phyloP scores from a whole-genome alignment of 2,113 vertebrate species.

The Psammodynastes pulverulentus region DNA sequence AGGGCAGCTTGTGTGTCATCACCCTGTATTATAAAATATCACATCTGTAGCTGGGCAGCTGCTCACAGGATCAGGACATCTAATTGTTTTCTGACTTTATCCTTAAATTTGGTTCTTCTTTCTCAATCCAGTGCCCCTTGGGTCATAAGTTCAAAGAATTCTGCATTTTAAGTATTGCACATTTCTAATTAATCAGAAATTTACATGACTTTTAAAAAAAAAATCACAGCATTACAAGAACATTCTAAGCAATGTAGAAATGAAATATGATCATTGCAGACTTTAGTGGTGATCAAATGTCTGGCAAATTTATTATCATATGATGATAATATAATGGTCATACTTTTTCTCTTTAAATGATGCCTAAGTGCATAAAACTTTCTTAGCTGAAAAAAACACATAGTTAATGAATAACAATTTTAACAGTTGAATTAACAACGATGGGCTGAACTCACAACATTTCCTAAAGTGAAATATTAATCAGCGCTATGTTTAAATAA shows the following conservation, averaged over 20 bases:
- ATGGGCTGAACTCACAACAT: conserved; percentile 3
- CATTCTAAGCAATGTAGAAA: not conserved
- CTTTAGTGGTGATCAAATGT: not conserved
- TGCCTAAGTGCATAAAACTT: not conserved
- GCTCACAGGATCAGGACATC: not conserved
- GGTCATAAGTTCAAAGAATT: not conserved
- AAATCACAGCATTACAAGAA: not conserved
- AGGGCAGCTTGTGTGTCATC: not conserved
- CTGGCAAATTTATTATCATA: not conserved
- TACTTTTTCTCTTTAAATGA: not conserved
- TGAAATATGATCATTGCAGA: not conserved
- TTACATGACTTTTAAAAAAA: not conserved
- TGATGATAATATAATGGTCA: not conserved
- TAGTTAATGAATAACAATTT: not conserved
- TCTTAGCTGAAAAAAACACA: not conserved
- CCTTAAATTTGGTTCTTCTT: not conserved
- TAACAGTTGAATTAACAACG: not conserved
- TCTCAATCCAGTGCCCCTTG: not conserved
- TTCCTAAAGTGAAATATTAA: conserved; percentile 9
- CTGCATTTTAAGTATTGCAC: not conserved
- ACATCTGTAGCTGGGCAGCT: not conserved
- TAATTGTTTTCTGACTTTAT: not conserved
- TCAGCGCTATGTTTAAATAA: conserved; percentile 13
- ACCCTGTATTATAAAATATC: not conserved
- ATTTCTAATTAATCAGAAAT: not conserved